Evolutionary conservation across 2,888 invertebrate genomes (phyloP), one percentile per base, ranked within the genome.

Genomic region (Agonopterix subpropinquella): DNA sequence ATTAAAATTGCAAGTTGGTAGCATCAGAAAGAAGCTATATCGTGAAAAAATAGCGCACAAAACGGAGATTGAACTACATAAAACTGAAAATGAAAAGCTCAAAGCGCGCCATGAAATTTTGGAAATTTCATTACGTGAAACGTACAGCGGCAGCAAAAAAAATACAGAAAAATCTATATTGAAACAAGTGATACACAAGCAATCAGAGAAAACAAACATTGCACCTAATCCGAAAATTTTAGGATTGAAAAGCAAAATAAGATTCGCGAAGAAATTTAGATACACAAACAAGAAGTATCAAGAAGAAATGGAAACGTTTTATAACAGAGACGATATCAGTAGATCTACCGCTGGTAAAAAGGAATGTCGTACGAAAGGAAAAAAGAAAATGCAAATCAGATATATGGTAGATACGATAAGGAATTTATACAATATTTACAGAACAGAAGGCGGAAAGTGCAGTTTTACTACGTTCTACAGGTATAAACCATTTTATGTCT

Each of bases 381-480:
- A 52, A 37, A 42, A 49, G 11, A 52, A 49, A 43, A 9, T 15
- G 10, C 52, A 53, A 37, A 50, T 50, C 11, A 45, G 47, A 43
- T 50, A 53, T 39, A 36, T 45, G 43, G 13, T 46, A n/a, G 52
- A 49, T 42, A 47, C 50, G 13, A 36, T 54, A 13, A 11, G 11
- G 28, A 52, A 50, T 48, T 36, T 50, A 18, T 52, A 47, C 39
- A 39, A 47, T 47, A 44, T 45, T 44, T 52, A 54, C 48, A 50
- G 43, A 48, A 11, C 43, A n/a, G 47, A 55, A 51, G 53, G 53
- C 10, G 53, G 55, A 36, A 51, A 47, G 41, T 49, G 43, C 36
- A 44, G 51, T 37, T 53, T 55, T 41, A 49, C 51, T n/a, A 55
- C 55, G 9, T 55, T 55, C 44, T 49, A 42, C 47, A 53, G 41